Evolutionary conservation across 1,140 invertebrate species (phyloP).

Genomic region (Muscidifurax raptorellus): DNA sequence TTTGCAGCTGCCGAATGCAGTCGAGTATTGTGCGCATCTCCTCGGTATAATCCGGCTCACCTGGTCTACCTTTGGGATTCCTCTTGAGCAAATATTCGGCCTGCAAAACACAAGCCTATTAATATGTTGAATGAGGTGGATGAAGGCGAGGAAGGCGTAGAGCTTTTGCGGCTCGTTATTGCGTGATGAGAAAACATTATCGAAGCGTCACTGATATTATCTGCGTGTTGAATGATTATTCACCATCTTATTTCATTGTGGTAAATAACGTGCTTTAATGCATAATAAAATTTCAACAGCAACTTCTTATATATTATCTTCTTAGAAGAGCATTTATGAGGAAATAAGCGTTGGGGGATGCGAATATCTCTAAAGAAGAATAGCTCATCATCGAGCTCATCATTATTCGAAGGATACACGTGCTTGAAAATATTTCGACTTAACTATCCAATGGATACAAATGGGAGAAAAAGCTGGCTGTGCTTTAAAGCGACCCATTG

Average conservation of each 20-base stretch:
- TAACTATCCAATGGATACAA: background rate
- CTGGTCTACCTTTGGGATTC: conserved; percentile 77
- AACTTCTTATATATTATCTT: too few relatives aligned
- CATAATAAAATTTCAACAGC: too few relatives aligned
- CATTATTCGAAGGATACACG: background rate
- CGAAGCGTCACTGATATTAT: too few relatives aligned
- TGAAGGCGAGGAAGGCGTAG: background rate
- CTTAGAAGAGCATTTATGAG: too few relatives aligned
- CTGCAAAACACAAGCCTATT: conserved; percentile 61
- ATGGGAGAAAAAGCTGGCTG: background rate
- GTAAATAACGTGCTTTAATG: too few relatives aligned
- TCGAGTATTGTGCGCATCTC: conserved; percentile 56
- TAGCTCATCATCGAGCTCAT: background rate
- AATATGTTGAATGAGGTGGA: background rate
- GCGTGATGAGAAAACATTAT: too few relatives aligned
- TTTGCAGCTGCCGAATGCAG: conserved; percentile 51
- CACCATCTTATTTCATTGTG: too few relatives aligned
- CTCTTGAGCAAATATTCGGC: conserved; percentile 77
- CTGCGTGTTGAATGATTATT: too few relatives aligned
- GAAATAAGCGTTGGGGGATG: background rate
- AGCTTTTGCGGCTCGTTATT: background rate
- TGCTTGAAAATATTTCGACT: background rate
- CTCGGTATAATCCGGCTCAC: conserved; percentile 74
- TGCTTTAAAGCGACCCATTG: background rate
- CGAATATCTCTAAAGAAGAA: background rate